These are phyloP conservation scores for Istiophorus platypterus DNA, from an alignment of 2,113 vertebrate genomes.

Conservation along the genomic window DNA sequence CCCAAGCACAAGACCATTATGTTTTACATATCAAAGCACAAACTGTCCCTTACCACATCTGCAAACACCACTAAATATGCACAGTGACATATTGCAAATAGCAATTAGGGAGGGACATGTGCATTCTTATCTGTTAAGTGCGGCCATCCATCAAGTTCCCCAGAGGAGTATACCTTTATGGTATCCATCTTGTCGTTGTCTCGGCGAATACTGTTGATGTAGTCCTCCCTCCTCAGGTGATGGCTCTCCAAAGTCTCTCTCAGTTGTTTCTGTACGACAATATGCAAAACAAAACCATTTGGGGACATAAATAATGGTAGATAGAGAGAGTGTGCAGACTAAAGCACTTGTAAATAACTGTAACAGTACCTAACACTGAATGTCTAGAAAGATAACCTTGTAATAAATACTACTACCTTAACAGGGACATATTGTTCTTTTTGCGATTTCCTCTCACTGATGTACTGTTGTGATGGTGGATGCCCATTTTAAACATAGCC, in stretches of 20 bases:
- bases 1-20: slow-evolving; percentile 2
- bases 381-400: too few species aligned
- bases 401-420: too few species aligned
- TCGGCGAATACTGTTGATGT: slow-evolving; percentile 72
- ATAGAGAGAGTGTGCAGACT: not conserved
- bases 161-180: slow-evolving; percentile 81
- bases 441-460: not conserved
- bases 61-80: slow-evolving; percentile 59
- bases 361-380: too few species aligned
- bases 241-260: slow-evolving; percentile 82
- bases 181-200: slow-evolving; percentile 81
- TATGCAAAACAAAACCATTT: slow-evolving; percentile 14
- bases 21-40: slow-evolving; percentile 55
- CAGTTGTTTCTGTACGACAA: slow-evolving; percentile 81
- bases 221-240: slow-evolving; percentile 74
- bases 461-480: too few species aligned
- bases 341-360: too few species aligned
- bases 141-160: slow-evolving; percentile 25
- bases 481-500: too few species aligned
- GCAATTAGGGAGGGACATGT: slow-evolving; percentile 54
- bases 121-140: slow-evolving; percentile 72
- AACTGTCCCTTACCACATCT: slow-evolving; percentile 36
- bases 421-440: too few species aligned
- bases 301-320: not conserved
- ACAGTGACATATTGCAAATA: slow-evolving; percentile 57